phyloP scores from a whole-genome alignment of 2,888 invertebrate genomes.

The Drosophila kambysellisi region DNA sequence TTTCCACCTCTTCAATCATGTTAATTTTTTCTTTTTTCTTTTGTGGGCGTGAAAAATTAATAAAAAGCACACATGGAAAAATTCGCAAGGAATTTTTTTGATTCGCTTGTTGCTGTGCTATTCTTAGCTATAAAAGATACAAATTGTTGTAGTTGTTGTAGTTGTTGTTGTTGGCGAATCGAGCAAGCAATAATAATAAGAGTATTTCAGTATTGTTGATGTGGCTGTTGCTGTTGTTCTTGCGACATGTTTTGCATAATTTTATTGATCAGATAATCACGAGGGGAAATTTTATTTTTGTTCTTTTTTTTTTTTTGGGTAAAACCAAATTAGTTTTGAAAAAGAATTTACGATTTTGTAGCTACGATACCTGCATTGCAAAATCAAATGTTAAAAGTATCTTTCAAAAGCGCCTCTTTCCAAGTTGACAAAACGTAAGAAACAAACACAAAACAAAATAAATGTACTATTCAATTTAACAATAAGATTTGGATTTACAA shows the following conservation, averaged over 20 bases:
- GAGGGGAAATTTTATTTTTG: neutral
- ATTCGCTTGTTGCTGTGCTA: slow-evolving; percentile 28
- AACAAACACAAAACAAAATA: slow-evolving; percentile 5
- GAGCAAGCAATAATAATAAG: slow-evolving; percentile 37
- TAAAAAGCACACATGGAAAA: slow-evolving; percentile 47
- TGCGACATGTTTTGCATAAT: slow-evolving; percentile 71
- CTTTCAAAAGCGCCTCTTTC: neutral
- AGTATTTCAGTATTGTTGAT: slow-evolving; percentile 22
- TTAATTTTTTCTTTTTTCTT: neutral
- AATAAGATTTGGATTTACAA: slow-evolving; percentile 2
- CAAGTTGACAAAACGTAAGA: neutral
- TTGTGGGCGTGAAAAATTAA: slow-evolving; percentile 44
- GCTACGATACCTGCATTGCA: slow-evolving; percentile 60
- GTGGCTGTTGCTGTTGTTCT: slow-evolving; percentile 1
- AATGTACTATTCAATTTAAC: neutral
- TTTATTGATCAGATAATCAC: slow-evolving; percentile 23
- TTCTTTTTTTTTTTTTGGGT: slow-evolving; percentile 21
- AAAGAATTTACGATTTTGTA: slow-evolving; percentile 13
- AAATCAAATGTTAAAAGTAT: slow-evolving; percentile 28
- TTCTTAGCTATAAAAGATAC: slow-evolving; percentile 39
- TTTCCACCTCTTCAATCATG: neutral
- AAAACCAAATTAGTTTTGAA: slow-evolving; percentile 46
- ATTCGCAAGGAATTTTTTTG: slow-evolving; percentile 60
- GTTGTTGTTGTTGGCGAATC: slow-evolving; percentile 16
- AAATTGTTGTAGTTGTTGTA: slow-evolving; percentile 10